These are phyloP conservation scores for Capitella teleta DNA, from an alignment of 1,140 invertebrate species.

Conservation along the genomic window DNA sequence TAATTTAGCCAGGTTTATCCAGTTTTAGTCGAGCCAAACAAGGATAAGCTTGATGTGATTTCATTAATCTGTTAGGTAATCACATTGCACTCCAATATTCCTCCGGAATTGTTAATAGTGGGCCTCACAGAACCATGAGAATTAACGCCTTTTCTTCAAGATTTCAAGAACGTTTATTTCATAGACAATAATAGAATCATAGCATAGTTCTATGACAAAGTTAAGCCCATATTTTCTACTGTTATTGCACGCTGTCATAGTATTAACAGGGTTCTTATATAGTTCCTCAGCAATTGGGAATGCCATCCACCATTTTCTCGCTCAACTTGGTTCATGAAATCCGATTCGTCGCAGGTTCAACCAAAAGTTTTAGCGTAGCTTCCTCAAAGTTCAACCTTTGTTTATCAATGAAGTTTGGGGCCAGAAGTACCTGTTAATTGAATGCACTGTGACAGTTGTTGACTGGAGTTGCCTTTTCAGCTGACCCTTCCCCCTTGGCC, in stretches of 20 bases:
- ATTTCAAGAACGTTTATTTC: too few relatives aligned
- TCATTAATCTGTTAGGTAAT: not conserved
- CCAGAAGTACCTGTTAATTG: not conserved
- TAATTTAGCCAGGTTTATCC: not conserved
- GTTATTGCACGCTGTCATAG: too few relatives aligned
- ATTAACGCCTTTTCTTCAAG: too few relatives aligned
- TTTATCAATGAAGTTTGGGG: not conserved
- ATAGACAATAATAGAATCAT: too few relatives aligned
- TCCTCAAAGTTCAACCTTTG: not conserved
- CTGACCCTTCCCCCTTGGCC: conserved; percentile 85
- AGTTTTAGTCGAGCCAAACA: not conserved
- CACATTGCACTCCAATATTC: not conserved
- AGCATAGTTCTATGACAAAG: too few relatives aligned
- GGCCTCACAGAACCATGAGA: too few relatives aligned
- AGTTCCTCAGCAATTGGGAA: too few relatives aligned
- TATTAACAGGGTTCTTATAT: too few relatives aligned
- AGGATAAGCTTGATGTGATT: not conserved
- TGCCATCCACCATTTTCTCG: too few relatives aligned
- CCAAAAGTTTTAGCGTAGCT: not conserved
- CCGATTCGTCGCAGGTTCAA: not conserved
- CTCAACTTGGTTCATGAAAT: too few relatives aligned
- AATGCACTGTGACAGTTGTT: not conserved
- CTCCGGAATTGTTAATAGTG: not conserved
- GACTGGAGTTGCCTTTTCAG: conserved; percentile 38
- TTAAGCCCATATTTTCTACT: too few relatives aligned